Conservation (phyloP, 2,888 invertebrate species). For the Drosophila melanosoma region DNA sequence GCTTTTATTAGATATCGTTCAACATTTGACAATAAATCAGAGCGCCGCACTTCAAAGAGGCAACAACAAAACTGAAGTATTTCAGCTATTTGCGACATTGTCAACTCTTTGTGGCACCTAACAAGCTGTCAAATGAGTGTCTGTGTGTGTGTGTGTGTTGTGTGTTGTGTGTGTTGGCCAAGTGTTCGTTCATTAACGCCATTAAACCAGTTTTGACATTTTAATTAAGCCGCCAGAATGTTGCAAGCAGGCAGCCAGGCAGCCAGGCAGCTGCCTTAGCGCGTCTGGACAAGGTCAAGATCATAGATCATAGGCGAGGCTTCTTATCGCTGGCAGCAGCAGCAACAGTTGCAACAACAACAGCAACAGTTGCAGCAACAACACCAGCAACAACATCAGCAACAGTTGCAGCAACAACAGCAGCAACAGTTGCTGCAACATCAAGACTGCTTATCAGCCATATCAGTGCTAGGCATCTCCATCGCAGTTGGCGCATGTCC, state of each 20-base stretch:
- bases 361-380: constrained; percentile 17
- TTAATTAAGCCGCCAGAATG: constrained; percentile 82
- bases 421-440: constrained; percentile 21
- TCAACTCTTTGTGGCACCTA: constrained; percentile 29
- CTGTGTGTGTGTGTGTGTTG: constrained; percentile 13
- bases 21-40: constrained; percentile 68
- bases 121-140: constrained; percentile 31
- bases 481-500: constrained; percentile 60
- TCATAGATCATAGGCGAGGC: constrained; percentile 75
- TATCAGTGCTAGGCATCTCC: constrained; percentile 67
- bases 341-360: constrained; percentile 46
- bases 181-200: constrained; percentile 85
- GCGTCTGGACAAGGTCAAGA: constrained; percentile 66
- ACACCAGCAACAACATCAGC: constrained; percentile 14
- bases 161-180: constrained; percentile 24
- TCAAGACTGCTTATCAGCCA: constrained; percentile 60
- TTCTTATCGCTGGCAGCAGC: constrained; percentile 65
- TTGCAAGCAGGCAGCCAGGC: constrained; percentile 34
- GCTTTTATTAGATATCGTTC: constrained; percentile 61
- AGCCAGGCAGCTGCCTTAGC: constrained; percentile 43
- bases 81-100: constrained; percentile 47
- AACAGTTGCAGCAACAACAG: constrained; percentile 19
- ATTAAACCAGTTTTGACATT: constrained; percentile 85
- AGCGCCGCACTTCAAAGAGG: constrained; percentile 57
- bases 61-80: constrained; percentile 32